Percentiles rank a stretch among this genome's conserved stretches.
Evolutionary conservation across 2,888 invertebrate species (phyloP).

Genomic region (Drosophila borealis): DNA sequence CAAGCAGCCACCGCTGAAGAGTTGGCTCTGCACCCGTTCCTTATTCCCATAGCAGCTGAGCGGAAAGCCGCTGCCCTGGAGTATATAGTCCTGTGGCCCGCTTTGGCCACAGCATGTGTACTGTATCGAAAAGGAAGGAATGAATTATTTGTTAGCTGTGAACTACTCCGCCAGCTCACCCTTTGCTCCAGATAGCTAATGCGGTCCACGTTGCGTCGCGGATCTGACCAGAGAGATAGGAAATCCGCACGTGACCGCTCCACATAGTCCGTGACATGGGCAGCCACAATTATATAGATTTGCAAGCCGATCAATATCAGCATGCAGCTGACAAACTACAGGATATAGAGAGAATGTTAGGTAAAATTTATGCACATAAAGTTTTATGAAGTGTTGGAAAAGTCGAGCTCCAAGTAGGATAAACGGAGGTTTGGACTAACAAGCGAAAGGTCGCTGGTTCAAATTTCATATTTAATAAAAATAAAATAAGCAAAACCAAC

Average conservation of each 20-base stretch:
- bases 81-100: slow-evolving; percentile 78
- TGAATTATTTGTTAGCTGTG: neutral
- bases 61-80: slow-evolving; percentile 65
- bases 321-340: slow-evolving; percentile 90
- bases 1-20: slow-evolving; percentile 68
- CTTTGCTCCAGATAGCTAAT: slow-evolving; percentile 69
- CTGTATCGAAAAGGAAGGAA: slow-evolving; percentile 36
- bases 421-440: no score
- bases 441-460: no score
- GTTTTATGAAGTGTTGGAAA: no score
- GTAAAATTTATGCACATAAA: no score
- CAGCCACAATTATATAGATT: slow-evolving; percentile 84
- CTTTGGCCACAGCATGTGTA: slow-evolving; percentile 81
- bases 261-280: slow-evolving; percentile 79
- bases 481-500: no score
- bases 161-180: slow-evolving; percentile 38
- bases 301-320: slow-evolving; percentile 90
- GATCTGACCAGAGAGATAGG: slow-evolving; percentile 71
- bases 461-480: no score
- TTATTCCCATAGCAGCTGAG: slow-evolving; percentile 68
- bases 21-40: slow-evolving; percentile 49
- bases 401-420: no score
- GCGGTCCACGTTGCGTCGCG: slow-evolving; percentile 49
- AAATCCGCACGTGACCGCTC: slow-evolving; percentile 72
- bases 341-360: slow-evolving; percentile 41